Base-by-base conservation (phyloP, 2,113 vertebrate species). In the Rhinoderma darwinii region DNA sequence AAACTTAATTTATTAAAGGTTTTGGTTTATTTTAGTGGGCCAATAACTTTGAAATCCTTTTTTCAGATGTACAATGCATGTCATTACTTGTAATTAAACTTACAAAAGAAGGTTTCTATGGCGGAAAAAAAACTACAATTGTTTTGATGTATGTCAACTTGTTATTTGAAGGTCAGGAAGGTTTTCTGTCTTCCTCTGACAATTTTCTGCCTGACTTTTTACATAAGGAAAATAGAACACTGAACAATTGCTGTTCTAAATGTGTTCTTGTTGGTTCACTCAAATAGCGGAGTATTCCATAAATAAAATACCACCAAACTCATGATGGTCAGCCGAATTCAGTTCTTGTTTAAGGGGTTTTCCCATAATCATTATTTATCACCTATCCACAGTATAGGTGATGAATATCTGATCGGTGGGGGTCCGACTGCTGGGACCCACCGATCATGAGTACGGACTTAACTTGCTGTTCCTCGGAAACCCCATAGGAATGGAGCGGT, bases 61-160 rank as follows among this genome's bases (percentile, higher is more conserved):
- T 30, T 77, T 32, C 44, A 32, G 22, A 51, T 51, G 15, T 77
- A 15, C 44, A 20, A 27, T 51, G 75, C 27, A 20, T 77, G 44
- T 17, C n/a, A 82, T 82, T 82, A 82, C 79, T 63, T 56, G 63
- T 37, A 44, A 63, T 63, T 41, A 81, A 59, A 63, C 79, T 44
- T 81, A 39, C 25, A 30, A n/a, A 63, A 44, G 41, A 27, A 44
- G 61, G 54, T 37, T 81, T 81, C 25, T 3, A 37, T 82, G 79
- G 37, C 39, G 20, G 37, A 70, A 72, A 25, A 82, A 82, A 56
- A 81, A n/a, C n/a, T n/a, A 43, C 54, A 27, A 66, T 82, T 82
- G 56, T 82, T 82, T 44, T 82, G 79, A 82, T 82, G 56, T 82
- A 81, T 81, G 78, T 44, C 44, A 82, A 66, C 56, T n/a, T 82